A percentile compares a stretch with the other conserved stretches of the same genome.
Conservation (phyloP, 53 echinoderm and acorn worm genomes). For the Echinometra lucunter region DNA sequence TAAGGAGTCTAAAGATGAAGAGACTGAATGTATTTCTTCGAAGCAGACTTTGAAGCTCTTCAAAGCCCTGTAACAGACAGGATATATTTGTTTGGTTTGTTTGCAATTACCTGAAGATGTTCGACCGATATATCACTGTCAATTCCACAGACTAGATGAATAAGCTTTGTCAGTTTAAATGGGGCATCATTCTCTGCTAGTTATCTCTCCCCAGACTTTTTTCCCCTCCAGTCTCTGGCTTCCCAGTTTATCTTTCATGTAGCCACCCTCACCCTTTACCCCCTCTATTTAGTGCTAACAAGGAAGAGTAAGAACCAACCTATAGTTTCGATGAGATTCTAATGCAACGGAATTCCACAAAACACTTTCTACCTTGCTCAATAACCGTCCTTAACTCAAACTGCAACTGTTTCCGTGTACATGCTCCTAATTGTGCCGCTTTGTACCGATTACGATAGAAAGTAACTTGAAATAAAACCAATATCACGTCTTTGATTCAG, state of each 20-base stretch:
- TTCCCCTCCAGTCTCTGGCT: not conserved
- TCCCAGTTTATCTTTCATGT: not conserved
- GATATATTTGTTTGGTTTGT: slow-evolving; percentile 65
- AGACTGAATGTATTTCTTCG: not conserved
- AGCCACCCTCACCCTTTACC: slow-evolving; percentile 10
- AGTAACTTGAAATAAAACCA: slow-evolving; percentile 57
- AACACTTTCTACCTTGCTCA: slow-evolving; percentile 43
- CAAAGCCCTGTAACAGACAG: slow-evolving; percentile 15
- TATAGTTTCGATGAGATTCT: not conserved
- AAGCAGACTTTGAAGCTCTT: slow-evolving; percentile 38
- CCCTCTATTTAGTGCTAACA: slow-evolving; percentile 46
- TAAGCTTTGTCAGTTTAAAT: slow-evolving; percentile 43
- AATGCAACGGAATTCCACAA: slow-evolving; percentile 20
- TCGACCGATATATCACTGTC: slow-evolving; percentile 46
- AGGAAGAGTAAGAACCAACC: slow-evolving; percentile 12
- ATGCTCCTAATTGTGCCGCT: slow-evolving; percentile 35
- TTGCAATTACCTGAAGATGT: slow-evolving; percentile 60
- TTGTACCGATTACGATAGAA: slow-evolving; percentile 52
- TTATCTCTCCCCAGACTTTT: not conserved
- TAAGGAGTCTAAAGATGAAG: not conserved
- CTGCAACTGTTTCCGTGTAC: slow-evolving; percentile 4
- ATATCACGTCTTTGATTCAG: not conserved
- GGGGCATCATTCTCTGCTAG: slow-evolving; percentile 41
- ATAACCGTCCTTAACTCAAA: slow-evolving; percentile 30
- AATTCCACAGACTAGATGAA: slow-evolving; percentile 44